Evolutionary conservation across 2,888 invertebrate genomes (phyloP).

Genomic region (Drosophila pseudotakahashii): DNA sequence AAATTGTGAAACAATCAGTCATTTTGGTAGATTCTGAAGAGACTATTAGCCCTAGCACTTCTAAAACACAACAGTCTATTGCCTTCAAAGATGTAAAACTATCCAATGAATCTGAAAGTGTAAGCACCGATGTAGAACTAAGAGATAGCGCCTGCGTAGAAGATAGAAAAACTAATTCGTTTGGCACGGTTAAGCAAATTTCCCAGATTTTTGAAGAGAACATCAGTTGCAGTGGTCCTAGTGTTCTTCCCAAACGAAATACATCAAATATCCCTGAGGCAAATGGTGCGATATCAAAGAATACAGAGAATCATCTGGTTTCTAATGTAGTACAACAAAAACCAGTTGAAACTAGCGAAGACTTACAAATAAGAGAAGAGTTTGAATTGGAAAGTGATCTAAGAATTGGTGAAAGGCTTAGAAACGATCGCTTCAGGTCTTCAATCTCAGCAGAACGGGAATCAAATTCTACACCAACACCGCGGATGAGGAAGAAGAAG

Average conservation of each 20-base stretch:
- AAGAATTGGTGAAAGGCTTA: not conserved
- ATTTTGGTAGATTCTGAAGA: not conserved
- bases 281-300: conserved; percentile 18
- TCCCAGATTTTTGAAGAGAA: conserved; percentile 38
- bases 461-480: conserved; percentile 23
- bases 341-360: conserved; percentile 5
- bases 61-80: not conserved
- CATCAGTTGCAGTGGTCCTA: conserved; percentile 26
- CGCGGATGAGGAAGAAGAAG: conserved; percentile 64
- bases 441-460: not conserved
- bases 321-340: not conserved
- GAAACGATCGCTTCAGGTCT: not conserved
- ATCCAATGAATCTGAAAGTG: not conserved
- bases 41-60: not conserved
- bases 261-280: no score
- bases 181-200: conserved; percentile 33
- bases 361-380: conserved; percentile 21
- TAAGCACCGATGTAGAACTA: not conserved
- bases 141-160: not conserved
- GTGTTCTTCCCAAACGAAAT: conserved; percentile 9
- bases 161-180: conserved; percentile 29
- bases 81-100: not conserved
- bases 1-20: conserved; percentile 3
- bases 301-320: conserved; percentile 3
- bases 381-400: conserved; percentile 26